Base-by-base conservation (phyloP, 2,888 invertebrate species). In the Ichneumon xanthorius region DNA sequence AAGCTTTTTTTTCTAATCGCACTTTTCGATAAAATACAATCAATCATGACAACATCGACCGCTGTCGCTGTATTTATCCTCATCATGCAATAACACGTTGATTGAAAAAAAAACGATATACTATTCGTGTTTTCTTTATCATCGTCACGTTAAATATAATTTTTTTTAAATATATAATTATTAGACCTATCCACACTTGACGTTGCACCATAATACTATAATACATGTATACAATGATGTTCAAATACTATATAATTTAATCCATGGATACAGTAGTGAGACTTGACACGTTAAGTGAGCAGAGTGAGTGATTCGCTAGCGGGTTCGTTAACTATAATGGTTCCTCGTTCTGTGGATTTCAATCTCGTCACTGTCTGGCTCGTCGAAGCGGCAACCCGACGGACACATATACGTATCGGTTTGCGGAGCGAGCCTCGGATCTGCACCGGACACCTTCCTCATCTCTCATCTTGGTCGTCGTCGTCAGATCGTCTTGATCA, bases 301-400 rank as follows among this genome's bases (percentile, higher is more conserved):
- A 48, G 67, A 80, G 79, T 58, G 67, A 77, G 77, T 84, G 80
- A 84, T 82, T 82, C 73, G 68, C 79, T 72, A 78, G 71, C 33
- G 40, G 22, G 26, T 58, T 80, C 75, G 65, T 87, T 85, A 83
- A 87, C 85, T 87, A 85, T 75, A 87, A 85, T 83, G 67, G 81
- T 87, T 82, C 75, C 80, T 76, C 70, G 73, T 72, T 75, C 70
- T 68, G 45, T 50, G 72, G 77, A 77, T 80, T 87, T 85, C 80
- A 85, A 82, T 77, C 82, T 84, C 86, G 77, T 84, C 77, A 80
- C 82, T 83, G 82, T 87, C 86, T 73, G 55, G 84, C 76, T 72
- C 50, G 68, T 67, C 37, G 48, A 81, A 58, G 61, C 22, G 58
- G 40, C 48, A 30, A 37, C 30, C 9, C 40, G 67, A 48, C 30